phyloP scores from a whole-genome alignment of 1,140 invertebrate genomes.

The Liolophura sinensis region DNA sequence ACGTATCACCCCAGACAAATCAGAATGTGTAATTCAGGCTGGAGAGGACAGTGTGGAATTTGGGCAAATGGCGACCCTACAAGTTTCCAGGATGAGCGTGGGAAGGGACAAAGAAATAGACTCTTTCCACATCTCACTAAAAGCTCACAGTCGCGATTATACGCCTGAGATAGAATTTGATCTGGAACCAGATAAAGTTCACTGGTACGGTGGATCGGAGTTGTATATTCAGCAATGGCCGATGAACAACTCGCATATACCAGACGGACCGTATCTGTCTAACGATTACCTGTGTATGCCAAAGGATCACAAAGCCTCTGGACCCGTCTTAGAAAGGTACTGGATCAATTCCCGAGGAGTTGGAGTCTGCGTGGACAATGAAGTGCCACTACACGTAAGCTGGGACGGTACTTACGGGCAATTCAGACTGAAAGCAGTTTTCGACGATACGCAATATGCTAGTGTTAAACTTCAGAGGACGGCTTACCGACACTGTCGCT shows the following conservation, averaged over 20 bases:
- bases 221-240: conserved; percentile 58
- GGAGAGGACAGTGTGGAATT: no score
- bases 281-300: conserved; percentile 10
- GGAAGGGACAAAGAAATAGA: no score
- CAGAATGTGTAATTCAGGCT: no score
- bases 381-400: conserved; percentile 46
- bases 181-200: conserved; percentile 4
- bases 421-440: conserved; percentile 21
- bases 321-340: conserved; percentile 43
- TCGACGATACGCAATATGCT: conserved; percentile 2
- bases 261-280: conserved; percentile 37
- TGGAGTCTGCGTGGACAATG: conserved; percentile 39
- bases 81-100: no score
- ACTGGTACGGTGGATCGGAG: conserved; percentile 56
- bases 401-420: conserved; percentile 17
- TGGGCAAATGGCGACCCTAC: no score
- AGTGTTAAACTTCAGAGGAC: conserved; percentile 7
- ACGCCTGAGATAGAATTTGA: no score
- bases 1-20: no score
- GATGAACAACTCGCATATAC: conserved; percentile 44
- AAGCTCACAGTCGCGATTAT: no score
- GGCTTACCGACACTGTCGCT: conserved; percentile 4
- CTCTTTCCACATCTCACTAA: no score
- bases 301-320: conserved; percentile 17
- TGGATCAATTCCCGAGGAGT: conserved; percentile 51